Percentiles rank a stretch among this genome's conserved stretches.
Evolutionary conservation across 2,797 vertebrate species (phyloP).

Genomic region (Crocidura indochinensis): DNA sequence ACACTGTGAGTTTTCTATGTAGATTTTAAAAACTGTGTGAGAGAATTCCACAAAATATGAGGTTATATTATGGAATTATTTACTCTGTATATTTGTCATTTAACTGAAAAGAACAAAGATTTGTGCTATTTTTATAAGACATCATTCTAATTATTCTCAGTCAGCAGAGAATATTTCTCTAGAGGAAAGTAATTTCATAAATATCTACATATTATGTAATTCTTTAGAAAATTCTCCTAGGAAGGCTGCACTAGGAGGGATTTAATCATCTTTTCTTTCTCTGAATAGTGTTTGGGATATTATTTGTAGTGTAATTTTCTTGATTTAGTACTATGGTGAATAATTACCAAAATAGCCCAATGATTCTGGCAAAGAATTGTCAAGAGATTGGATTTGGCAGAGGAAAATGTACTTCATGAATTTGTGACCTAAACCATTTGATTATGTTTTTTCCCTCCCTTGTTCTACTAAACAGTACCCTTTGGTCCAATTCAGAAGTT

Average conservation of each 20-base stretch:
- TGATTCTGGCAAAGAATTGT: conserved; percentile 68
- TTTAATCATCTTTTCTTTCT: conserved; percentile 73
- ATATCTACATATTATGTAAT: conserved; percentile 46
- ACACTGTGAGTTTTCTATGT: conserved; percentile 45
- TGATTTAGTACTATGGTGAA: conserved; percentile 70
- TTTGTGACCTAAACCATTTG: neutral
- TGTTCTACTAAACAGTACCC: conserved; percentile 19
- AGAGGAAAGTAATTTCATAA: conserved; percentile 65
- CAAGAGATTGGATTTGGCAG: conserved; percentile 69
- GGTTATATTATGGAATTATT: conserved; percentile 57
- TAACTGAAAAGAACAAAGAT: conserved; percentile 60
- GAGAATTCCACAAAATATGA: conserved; percentile 34
- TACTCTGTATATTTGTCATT: conserved; percentile 25
- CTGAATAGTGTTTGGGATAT: conserved; percentile 62
- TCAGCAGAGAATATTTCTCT: conserved; percentile 53
- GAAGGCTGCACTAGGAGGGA: conserved; percentile 9
- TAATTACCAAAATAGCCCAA: conserved; percentile 72
- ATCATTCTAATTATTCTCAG: conserved; percentile 44
- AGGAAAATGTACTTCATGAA: conserved; percentile 56
- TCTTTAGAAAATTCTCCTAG: conserved; percentile 71
- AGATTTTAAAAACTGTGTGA: conserved; percentile 51
- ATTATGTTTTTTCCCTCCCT: neutral
- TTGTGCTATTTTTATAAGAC: conserved; percentile 9
- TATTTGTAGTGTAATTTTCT: conserved; percentile 69
- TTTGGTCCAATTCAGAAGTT: conserved; percentile 54